Evolutionary conservation across 2,113 vertebrate species (phyloP), one percentile per base, ranked within the genome.

Genomic region (Chloebia gouldiae): DNA sequence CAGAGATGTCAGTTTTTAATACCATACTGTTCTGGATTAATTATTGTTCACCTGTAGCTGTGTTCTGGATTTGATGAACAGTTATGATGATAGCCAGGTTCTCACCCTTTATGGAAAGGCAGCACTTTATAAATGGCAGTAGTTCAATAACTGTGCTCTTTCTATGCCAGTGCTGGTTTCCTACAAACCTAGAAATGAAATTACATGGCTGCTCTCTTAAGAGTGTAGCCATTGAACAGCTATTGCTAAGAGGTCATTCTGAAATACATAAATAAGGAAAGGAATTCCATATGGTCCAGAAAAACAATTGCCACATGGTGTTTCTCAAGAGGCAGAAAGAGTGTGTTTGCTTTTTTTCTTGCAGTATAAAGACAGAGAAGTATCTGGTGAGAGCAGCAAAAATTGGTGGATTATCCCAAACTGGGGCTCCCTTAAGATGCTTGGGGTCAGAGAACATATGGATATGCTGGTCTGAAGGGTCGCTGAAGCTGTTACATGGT

Each of bases 1-100:
- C 35, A 35, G 13, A 68, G 70, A 13, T 53, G 70, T 33, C 57
- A 71, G 39, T 7, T 71, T 84, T 92, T 47, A 19, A 81, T 68
- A 59, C 28, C 7, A 9, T n/a, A 6, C 11, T 65, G 23, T 69
- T 91, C 75, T 78, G 68, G 59, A 35, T 71, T 76, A 81, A 79
- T 84, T 88, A 30, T 20, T 68, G 13, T 37, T 92, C 81, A 70
- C 59, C 79, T 92, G 47, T 64, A 83, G 54, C 35, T 60, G 57
- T 40, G 20, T 42, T 69, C 83, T 69, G 80, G 40, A 64, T 89
- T 86, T 90, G 91, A 96, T 81, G 85, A 91, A 69, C 30, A 79
- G 84, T 68, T 90, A 31, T 79, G 72, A 96, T 75, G 92, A 70
- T 81, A 91, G 56, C 65, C 92, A 96, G 92, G 27, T 91, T 93